Conservation (phyloP, 2,888 invertebrate species). For the Gastracanthus pulcherrimus region DNA sequence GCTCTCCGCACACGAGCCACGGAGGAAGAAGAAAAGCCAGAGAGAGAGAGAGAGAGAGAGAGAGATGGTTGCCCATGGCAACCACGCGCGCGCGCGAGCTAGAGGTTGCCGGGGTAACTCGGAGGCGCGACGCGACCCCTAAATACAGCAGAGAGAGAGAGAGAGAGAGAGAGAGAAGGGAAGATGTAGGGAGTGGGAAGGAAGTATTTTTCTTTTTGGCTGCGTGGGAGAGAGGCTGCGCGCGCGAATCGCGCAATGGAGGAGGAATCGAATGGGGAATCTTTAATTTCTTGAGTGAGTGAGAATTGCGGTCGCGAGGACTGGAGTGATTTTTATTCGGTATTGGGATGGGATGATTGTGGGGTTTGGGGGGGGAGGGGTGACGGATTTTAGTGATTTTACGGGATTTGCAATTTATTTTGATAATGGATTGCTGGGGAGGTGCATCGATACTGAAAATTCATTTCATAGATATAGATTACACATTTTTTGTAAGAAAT, state of each 20-base stretch:
- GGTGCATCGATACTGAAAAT: too few relatives aligned
- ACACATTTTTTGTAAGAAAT: too few relatives aligned
- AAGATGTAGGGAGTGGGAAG: neutral
- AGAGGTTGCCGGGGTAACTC: constrained; percentile 72
- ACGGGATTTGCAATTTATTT: too few relatives aligned
- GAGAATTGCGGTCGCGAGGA: constrained; percentile 39
- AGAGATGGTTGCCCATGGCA: constrained; percentile 73
- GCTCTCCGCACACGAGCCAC: too few relatives aligned
- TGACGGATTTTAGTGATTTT: too few relatives aligned
- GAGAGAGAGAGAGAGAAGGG: neutral
- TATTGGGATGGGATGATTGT: too few relatives aligned
- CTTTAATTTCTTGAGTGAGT: constrained; percentile 53
- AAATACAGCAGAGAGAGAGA: constrained; percentile 64
- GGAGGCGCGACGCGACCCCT: constrained; percentile 61
- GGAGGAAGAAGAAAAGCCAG: constrained; percentile 11
- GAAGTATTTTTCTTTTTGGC: constrained; percentile 13
- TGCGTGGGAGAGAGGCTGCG: neutral
- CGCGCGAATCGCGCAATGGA: constrained; percentile 1
- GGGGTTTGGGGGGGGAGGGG: too few relatives aligned
- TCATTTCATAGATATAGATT: too few relatives aligned
- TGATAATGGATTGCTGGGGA: too few relatives aligned
- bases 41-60: constrained; percentile 33
- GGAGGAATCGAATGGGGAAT: constrained; percentile 31
- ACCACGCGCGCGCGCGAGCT: constrained; percentile 60
- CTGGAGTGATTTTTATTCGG: too few relatives aligned